Evolutionary conservation across 2,888 invertebrate genomes (phyloP), one percentile per base, ranked within the genome.

Genomic region (Corythucha ciliata): DNA sequence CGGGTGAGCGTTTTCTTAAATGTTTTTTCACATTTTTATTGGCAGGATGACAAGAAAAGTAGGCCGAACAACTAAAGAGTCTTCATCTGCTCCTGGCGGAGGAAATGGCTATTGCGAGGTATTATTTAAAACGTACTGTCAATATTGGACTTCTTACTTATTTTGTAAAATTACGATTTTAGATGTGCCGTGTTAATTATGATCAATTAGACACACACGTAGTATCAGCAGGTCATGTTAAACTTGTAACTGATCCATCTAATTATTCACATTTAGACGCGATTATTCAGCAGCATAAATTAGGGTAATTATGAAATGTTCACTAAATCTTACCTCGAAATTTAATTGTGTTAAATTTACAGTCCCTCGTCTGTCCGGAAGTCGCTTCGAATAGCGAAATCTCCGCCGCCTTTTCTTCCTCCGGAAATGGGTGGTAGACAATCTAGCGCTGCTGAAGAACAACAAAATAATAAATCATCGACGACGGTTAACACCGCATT

Each of bases 141-240:
- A 4, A 3, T 33, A 6, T 14, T 4, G 14, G 3, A 6, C 16
- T 33, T n/a, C 29, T 29, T 29, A 12, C 29, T 12, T 12, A 29
- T 10, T 8, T 36, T 47, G 34, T 20, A 7, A 20, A 46, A 20
- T 29, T 21, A 7, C 29, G 8, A n/a, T 52, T 39, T n/a, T 84
- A 86, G 70, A 81, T 87, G 67, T 87, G 87, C 68, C 81, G 81
- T 64, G 70, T 77, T 42, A 81, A 83, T 62, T 87, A 83, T 67
- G 74, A 74, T 53, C 80, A 79, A 63, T 71, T 83, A 12, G 75
- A 76, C 14, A 74, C 80, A 57, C 87, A 87, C 64, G 70, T 84
- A 18, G 78, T 80, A 58, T 81, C 81, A 25, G 80, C 82, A 60
- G 78, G 80, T 61, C 87, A 87, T 68, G 69, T 79, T 49, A 78